Base-by-base conservation (phyloP, 1,140 invertebrate genomes). In the Frieseomelitta varia region DNA sequence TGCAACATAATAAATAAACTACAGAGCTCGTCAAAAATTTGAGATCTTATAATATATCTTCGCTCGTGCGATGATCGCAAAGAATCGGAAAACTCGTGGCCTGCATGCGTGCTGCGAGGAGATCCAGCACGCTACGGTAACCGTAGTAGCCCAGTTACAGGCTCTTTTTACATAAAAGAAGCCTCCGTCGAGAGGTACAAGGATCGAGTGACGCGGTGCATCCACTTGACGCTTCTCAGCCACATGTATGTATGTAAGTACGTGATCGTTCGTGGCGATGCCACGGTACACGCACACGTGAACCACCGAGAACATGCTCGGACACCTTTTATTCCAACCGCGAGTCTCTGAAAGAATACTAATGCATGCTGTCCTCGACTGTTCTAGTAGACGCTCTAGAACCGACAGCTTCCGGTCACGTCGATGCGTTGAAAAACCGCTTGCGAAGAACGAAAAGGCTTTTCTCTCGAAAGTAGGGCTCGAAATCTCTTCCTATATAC, bases 391-490 rank as follows among this genome's bases (percentile, higher is more conserved):
- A 61, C 71, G 73, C 71, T 79, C 82, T 81, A 69, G 86, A 88
- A 85, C 72, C 67, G 73, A 68, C 75, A 79, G 86, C 79, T 88
- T 88, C 87, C 87, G 87, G 87, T 88, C 84, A 81, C 79, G 76
- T 85, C 81, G 79, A 67, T 79, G 73, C 71, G 69, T 82, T 85
- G 83, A 85, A 85, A 85, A 88, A 88, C 51, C 79, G 65, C 55
- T 47, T 65, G 12, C 24, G 19, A 34, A n/a, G 19, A 34, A 71
- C 27, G 19, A n/a, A 56, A 71, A 67, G 63, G n/a, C n/a, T 78
- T 83, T 71, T 78, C 81, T 77, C 65, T 53, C 1, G 55, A 67
- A 76, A 81, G 72, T 76, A 2, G 30, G 11, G 15, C 21, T 55
- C 30, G 21, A 56, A 81, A 34, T 73, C n/a, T 47, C 15, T 30